Evolutionary conservation across 2,888 invertebrate genomes (phyloP).

Genomic region (Drosophila emarginata): DNA sequence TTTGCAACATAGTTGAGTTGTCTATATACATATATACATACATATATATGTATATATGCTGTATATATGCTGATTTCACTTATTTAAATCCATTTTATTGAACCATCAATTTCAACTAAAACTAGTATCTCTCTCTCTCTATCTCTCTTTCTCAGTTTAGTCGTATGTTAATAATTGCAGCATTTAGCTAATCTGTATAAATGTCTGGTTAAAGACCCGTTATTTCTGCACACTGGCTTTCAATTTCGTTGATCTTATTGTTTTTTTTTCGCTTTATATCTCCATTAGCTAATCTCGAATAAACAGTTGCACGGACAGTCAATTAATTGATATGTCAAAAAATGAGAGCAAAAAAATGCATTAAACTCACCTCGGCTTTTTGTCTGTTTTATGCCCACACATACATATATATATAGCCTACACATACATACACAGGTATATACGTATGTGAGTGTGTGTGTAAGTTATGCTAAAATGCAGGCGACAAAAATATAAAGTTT

Average conservation of each 20-base stretch:
- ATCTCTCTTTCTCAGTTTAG: too few relatives aligned
- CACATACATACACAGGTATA: constrained; percentile 42
- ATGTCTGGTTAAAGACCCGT: not conserved
- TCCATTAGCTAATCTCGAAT: not conserved
- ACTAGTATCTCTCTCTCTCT: too few relatives aligned
- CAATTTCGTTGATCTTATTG: not conserved
- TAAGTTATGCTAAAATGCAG: constrained; percentile 17
- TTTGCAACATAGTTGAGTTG: too few relatives aligned
- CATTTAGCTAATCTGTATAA: too few relatives aligned
- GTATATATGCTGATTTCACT: too few relatives aligned
- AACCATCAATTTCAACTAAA: too few relatives aligned
- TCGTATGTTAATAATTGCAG: too few relatives aligned
- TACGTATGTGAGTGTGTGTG: constrained; percentile 10
- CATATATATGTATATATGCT: too few relatives aligned
- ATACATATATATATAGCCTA: constrained; percentile 36
- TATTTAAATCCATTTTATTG: too few relatives aligned
- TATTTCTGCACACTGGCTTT: not conserved
- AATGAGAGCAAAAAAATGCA: constrained; percentile 39
- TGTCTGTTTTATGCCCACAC: constrained; percentile 27
- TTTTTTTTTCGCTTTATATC: not conserved
- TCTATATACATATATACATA: too few relatives aligned
- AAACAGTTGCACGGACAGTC: not conserved
- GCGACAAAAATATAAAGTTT: constrained; percentile 30
- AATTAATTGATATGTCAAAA: constrained; percentile 8
- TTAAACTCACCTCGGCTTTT: not conserved